Evolutionary conservation across 1,140 invertebrate genomes (phyloP).

Genomic region (Brachionus koreanus): DNA sequence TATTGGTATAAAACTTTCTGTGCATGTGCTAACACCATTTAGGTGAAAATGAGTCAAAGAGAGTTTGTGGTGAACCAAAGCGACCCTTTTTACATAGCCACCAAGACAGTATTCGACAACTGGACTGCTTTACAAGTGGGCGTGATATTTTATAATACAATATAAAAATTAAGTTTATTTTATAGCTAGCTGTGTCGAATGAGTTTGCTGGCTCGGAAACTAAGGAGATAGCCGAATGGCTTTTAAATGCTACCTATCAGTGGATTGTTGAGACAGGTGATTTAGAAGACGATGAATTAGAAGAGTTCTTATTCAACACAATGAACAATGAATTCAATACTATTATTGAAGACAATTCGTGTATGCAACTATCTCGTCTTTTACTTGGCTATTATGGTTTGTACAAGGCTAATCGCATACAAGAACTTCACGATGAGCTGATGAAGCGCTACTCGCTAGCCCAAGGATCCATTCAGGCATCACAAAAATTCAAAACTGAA

Average conservation of each 20-base stretch:
- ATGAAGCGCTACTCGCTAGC: not conserved
- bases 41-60: not conserved
- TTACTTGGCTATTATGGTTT: not conserved
- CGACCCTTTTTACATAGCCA: conserved; percentile 9
- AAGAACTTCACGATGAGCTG: conserved; percentile 11
- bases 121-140: not conserved
- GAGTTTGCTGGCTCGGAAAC: conserved; percentile 37
- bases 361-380: not conserved
- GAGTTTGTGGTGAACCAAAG: not conserved
- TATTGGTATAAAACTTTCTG: not conserved
- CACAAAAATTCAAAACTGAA: not conserved
- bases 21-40: not conserved
- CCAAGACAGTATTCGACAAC: conserved; percentile 9
- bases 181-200: conserved; percentile 37
- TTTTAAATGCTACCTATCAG: conserved; percentile 42
- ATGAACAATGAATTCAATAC: conserved; percentile 45
- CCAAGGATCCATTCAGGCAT: not conserved
- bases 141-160: not conserved
- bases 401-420: not conserved
- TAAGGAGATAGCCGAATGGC: conserved; percentile 45
- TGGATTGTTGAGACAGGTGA: conserved; percentile 45
- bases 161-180: not conserved
- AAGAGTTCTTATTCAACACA: conserved; percentile 41
- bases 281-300: conserved; percentile 39
- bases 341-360: conserved; percentile 34